Percentiles rank a stretch among this genome's conserved stretches.
Evolutionary conservation across 1,140 invertebrate genomes (phyloP).

Genomic region (Orchestia grillus): DNA sequence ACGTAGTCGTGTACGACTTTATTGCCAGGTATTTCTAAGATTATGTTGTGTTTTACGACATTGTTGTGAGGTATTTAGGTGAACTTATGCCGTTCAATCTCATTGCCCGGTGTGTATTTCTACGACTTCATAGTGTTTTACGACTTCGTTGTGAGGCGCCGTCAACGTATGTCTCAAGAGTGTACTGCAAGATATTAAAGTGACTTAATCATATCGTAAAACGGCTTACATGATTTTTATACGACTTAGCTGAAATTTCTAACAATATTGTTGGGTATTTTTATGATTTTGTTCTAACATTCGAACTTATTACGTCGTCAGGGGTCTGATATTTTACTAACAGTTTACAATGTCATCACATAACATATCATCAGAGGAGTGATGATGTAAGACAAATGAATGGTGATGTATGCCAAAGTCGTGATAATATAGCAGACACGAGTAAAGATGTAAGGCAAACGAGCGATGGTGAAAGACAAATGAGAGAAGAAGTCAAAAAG

Average conservation of each 20-base stretch:
- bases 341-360: too few species aligned
- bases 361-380: too few species aligned
- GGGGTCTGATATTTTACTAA: too few species aligned
- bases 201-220: not conserved
- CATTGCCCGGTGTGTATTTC: constrained; percentile 66
- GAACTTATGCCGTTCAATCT: constrained; percentile 66
- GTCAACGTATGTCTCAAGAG: too few species aligned
- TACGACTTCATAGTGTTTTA: not conserved
- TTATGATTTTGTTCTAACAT: not conserved
- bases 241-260: not conserved
- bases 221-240: not conserved
- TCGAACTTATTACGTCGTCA: too few species aligned
- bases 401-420: too few species aligned
- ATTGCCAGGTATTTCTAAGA: constrained; percentile 64
- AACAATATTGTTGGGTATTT: not conserved
- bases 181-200: too few species aligned
- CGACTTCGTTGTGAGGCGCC: not conserved
- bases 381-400: too few species aligned
- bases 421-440: too few species aligned
- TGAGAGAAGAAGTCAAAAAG: too few species aligned
- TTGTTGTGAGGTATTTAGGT: not conserved
- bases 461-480: too few species aligned
- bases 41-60: not conserved
- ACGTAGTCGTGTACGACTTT: constrained; percentile 69
- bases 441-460: too few species aligned